Evolutionary conservation across 2,888 invertebrate species (phyloP).

Genomic region (Polymixis flavicincta): DNA sequence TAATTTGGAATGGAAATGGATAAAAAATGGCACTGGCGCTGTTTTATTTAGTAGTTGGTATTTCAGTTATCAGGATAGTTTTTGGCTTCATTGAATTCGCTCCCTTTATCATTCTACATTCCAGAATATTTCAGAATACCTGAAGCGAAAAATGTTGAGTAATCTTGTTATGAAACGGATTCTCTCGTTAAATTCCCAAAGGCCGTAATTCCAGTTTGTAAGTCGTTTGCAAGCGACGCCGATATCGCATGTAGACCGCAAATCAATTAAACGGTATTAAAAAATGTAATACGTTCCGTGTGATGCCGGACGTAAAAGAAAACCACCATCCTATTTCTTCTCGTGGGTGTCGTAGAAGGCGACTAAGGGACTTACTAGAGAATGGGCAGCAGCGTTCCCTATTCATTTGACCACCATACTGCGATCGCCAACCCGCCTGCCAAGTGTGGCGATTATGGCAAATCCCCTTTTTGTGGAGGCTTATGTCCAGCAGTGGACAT

Average conservation of each 20-base stretch:
- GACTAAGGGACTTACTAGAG: too few relatives aligned
- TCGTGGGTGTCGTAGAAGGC: too few relatives aligned
- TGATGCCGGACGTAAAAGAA: too few relatives aligned
- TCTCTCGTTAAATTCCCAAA: not conserved
- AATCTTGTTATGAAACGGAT: not conserved
- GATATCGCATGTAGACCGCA: not conserved
- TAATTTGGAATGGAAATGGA: not conserved
- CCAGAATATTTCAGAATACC: not conserved
- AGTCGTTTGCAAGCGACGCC: not conserved
- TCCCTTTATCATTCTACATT: not conserved
- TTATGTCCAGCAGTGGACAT: too few relatives aligned
- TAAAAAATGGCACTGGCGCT: not conserved
- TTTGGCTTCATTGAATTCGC: not conserved
- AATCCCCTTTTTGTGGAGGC: too few relatives aligned
- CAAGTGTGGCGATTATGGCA: too few relatives aligned
- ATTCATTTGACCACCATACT: too few relatives aligned
- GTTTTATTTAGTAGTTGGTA: not conserved
- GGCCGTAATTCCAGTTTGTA: not conserved
- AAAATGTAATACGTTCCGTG: too few relatives aligned
- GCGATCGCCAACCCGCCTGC: too few relatives aligned
- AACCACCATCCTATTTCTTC: too few relatives aligned
- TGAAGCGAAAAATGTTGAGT: not conserved
- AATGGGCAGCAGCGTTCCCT: too few relatives aligned
- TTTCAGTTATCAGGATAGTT: not conserved
- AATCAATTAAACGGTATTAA: slow-evolving; percentile 12